Base-by-base conservation (phyloP, 2,797 vertebrate species). In the Gadopsis marmoratus region DNA sequence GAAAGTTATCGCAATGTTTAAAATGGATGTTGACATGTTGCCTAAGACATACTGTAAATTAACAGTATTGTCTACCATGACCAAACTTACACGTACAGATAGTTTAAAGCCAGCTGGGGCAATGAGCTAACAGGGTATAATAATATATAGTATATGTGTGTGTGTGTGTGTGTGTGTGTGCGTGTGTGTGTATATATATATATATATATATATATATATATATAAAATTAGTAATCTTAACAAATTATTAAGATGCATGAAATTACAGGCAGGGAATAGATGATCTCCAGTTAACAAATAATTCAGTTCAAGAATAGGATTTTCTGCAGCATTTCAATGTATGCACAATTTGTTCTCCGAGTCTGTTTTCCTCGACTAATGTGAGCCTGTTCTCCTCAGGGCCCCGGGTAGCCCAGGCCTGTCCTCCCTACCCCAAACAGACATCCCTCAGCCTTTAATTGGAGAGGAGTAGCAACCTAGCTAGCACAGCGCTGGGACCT, bases 371-470 rank as follows among this genome's bases (percentile, higher is more conserved):
- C 79, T 88, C 47, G 23, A 85, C 82, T 89, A 87, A 89, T 89
- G 84, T 87, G 80, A 82, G 77, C 84, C 68, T 84, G 76, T 87
- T 91, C 83, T 87, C 89, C 74, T 7, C 79, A 79, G 89, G 83
- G 87, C 84, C 88, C 77, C 10, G 13, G 64, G 43, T 63, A 85
- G 82, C 89, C 84, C 82, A 74, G 45, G 79, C 78, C 85, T 91
- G 88, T 91, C 90, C 88, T 88, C 76, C 80, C 78, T 61, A 66
- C 76, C 88, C 87, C 86, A 79, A 90, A 76, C 87, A 90, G 67
- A 84, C 87, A 84, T 85, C 86, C 83, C 87, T 85, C 84, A 75
- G 79, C 85, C 86, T 81, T 91, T 95, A 94, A 95, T 94, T 95
- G 91, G 89, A 87, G 78, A 68, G 82, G 89, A 93, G 88, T 78